These are phyloP conservation scores for Prunella himalayana DNA, from an alignment of 2,113 vertebrate species.

Conservation along the genomic window DNA sequence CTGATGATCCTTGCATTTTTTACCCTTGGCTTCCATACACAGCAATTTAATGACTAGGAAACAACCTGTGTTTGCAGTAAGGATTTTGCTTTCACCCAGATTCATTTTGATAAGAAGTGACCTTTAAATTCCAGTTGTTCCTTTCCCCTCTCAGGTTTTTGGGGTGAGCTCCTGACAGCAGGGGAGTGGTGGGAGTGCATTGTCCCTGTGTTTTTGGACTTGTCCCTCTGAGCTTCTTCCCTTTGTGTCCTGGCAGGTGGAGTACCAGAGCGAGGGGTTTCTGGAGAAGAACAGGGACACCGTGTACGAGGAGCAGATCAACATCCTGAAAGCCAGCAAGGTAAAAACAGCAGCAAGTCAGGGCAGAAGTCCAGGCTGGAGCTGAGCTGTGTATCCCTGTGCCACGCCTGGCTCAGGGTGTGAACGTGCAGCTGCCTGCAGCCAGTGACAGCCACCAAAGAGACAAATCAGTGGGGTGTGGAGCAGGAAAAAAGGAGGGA, in stretches of 20 bases:
- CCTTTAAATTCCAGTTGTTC: not conserved
- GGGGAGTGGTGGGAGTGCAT: not conserved
- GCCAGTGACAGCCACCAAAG: not conserved
- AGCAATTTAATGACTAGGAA: not conserved
- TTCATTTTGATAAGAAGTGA: not conserved
- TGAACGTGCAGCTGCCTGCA: not conserved
- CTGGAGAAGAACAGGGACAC: slow-evolving; percentile 63
- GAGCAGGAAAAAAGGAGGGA: not conserved
- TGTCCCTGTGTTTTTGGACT: not conserved
- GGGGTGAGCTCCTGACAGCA: fast-evolving
- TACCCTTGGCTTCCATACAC: not conserved
- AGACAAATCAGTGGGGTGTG: not conserved
- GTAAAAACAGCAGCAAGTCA: not conserved
- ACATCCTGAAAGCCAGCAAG: slow-evolving; percentile 49
- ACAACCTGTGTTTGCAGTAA: not conserved
- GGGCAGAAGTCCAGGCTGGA: not conserved
- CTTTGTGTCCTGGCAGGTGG: slow-evolving; percentile 4
- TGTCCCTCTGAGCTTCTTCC: not conserved
- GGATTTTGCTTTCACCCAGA: not conserved
- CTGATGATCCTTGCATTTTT: not conserved
- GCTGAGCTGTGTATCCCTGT: fast-evolving
- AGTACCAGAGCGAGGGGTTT: slow-evolving; percentile 39
- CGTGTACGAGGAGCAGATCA: slow-evolving; percentile 31
- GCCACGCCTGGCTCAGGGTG: not conserved
- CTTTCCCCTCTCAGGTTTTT: not conserved